Conservation (phyloP, 2,797 vertebrate genomes). For the Helarctos malayanus region DNA sequence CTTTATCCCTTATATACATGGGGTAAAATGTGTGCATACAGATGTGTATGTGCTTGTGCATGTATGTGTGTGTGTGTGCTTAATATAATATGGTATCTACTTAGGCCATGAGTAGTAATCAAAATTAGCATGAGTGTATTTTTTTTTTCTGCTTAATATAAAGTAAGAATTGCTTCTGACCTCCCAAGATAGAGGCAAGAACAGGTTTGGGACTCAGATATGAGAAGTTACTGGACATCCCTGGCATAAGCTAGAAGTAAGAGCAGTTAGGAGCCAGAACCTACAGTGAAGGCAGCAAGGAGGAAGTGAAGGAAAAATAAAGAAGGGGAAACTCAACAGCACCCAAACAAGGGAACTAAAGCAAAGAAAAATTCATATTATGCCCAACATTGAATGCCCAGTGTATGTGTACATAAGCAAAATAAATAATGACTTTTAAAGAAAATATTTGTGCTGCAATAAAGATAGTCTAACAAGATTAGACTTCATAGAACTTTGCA, state of each 20-base stretch:
- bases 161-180: neutral
- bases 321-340: neutral
- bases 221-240: neutral
- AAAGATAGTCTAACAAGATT: too few relatives aligned
- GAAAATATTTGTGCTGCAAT: neutral
- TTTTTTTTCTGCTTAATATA: neutral
- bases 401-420: neutral
- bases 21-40: neutral
- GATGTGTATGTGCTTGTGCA: neutral
- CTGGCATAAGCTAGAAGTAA: neutral
- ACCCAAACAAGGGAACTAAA: neutral
- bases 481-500: neutral
- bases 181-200: neutral
- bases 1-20: neutral
- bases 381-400: neutral
- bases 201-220: neutral
- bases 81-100: neutral
- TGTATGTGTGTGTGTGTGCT: neutral
- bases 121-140: neutral
- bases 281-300: neutral
- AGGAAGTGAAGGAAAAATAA: neutral
- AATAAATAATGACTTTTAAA: neutral
- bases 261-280: neutral
- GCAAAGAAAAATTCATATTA: neutral
- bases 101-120: neutral